Conservation (phyloP, 2,888 invertebrate species). For the Drosophila meridionalis region DNA sequence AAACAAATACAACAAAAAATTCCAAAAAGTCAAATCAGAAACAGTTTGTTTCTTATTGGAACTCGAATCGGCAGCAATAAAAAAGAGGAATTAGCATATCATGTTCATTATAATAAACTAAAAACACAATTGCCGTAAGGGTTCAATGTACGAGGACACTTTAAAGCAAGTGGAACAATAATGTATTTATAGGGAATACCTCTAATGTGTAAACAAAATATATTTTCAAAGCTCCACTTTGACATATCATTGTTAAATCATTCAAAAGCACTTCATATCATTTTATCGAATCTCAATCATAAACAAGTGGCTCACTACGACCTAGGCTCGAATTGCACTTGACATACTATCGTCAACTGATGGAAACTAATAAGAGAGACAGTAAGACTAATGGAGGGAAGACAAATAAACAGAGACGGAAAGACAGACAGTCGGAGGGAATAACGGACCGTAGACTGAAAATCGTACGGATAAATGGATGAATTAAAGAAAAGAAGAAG, state of each 20-base stretch:
- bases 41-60: not conserved
- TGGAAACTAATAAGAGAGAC: no score
- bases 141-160: conserved; percentile 17
- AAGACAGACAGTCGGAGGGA: not conserved
- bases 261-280: not conserved
- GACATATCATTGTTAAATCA: not conserved
- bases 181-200: not conserved
- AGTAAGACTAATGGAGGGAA: not conserved
- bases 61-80: not conserved
- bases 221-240: not conserved
- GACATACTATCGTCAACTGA: not conserved
- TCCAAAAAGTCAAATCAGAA: conserved; percentile 28
- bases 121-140: not conserved
- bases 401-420: not conserved
- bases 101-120: not conserved
- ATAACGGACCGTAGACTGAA: no score
- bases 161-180: conserved; percentile 48
- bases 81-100: not conserved
- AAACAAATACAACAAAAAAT: conserved; percentile 6
- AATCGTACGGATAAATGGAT: no score
- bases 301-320: not conserved
- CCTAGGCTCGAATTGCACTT: not conserved
- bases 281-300: not conserved
- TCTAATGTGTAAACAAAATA: not conserved
- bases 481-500: no score